phyloP scores from a whole-genome alignment of 2,113 vertebrate species.

The Ciconia stormi region DNA sequence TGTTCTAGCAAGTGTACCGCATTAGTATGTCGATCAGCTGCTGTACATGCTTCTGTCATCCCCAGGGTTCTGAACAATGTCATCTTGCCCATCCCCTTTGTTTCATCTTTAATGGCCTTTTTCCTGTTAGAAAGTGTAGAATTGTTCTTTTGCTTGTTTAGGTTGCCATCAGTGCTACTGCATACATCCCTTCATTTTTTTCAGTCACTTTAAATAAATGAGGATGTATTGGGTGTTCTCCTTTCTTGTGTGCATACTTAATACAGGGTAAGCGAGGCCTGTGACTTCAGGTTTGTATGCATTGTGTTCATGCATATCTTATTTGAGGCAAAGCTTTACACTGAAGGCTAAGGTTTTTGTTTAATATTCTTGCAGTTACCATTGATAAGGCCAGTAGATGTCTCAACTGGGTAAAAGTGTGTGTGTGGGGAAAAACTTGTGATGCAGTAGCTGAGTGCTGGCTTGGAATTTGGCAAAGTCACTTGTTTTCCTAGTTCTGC shows the following conservation, averaged over 20 bases:
- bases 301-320: background rate
- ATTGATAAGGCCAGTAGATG: background rate
- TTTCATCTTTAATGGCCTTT: background rate
- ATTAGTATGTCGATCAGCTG: background rate
- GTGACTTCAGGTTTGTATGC: background rate
- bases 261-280: background rate
- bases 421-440: background rate
- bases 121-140: background rate
- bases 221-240: background rate
- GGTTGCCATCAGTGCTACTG: background rate
- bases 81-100: background rate
- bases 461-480: conserved; percentile 13
- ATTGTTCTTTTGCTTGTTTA: background rate
- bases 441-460: background rate
- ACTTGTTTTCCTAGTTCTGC: background rate
- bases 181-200: background rate
- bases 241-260: background rate
- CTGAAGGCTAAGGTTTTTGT: background rate
- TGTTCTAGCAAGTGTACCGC: background rate
- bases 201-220: background rate
- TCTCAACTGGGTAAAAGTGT: background rate
- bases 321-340: background rate
- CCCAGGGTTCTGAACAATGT: background rate
- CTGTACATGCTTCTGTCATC: background rate
- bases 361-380: background rate